Conservation (phyloP, 2,797 vertebrate species). For the Aplochiton taeniatus region DNA sequence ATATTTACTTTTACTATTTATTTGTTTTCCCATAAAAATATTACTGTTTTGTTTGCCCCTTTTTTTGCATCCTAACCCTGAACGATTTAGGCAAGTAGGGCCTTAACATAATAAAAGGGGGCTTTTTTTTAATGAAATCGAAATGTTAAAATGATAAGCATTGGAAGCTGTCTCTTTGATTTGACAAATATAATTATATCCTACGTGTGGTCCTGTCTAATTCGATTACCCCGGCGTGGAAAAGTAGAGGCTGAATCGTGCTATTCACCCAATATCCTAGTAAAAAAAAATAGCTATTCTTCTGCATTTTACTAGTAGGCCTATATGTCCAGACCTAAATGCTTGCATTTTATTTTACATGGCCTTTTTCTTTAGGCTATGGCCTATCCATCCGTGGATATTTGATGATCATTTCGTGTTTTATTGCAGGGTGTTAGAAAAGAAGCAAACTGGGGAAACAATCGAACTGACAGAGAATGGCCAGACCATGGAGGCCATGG, state of each 20-base stretch:
- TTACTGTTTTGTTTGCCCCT: background rate
- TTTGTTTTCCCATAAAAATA: background rate
- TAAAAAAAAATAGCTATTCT: too few species aligned
- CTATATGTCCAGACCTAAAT: background rate
- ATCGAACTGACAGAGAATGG: slow-evolving; percentile 97
- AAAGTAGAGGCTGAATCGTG: too few species aligned
- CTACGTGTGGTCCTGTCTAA: background rate
- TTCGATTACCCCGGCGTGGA: too few species aligned
- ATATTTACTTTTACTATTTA: background rate
- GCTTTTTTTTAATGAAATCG: background rate
- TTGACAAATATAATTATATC: background rate
- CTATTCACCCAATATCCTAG: too few species aligned
- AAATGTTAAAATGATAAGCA: background rate
- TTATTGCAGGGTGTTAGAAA: slow-evolving; percentile 86
- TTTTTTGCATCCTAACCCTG: background rate
- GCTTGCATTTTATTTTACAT: background rate
- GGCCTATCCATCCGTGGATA: background rate
- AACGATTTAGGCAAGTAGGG: background rate
- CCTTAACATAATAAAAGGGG: background rate
- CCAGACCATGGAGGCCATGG: slow-evolving; percentile 81
- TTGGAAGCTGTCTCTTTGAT: background rate
- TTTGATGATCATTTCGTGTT: slow-evolving; percentile 8
- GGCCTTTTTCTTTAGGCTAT: background rate
- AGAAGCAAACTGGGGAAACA: slow-evolving; percentile 87
- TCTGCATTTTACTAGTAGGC: too few species aligned